Conservation (phyloP, 2,797 vertebrate genomes). For the Anabacerthia variegaticeps region DNA sequence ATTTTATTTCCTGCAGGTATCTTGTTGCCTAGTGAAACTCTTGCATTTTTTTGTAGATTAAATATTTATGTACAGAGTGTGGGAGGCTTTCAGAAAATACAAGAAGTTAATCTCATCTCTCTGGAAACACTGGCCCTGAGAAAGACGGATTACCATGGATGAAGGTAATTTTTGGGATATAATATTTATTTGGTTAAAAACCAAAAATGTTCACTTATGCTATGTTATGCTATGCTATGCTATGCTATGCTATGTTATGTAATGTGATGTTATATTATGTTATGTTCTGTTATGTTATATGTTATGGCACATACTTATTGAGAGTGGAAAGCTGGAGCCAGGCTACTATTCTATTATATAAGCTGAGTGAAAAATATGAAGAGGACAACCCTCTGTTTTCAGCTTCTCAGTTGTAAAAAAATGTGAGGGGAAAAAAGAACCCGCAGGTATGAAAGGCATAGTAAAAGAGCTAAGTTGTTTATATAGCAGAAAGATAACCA, state of each 20-base stretch:
- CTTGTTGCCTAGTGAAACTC: conserved; percentile 16
- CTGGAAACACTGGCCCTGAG: conserved; percentile 30
- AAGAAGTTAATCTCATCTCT: conserved; percentile 26
- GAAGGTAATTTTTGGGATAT: conserved; percentile 69
- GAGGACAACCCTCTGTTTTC: neutral
- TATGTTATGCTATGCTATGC: too few relatives aligned
- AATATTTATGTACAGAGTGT: conserved; percentile 24
- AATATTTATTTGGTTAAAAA: neutral
- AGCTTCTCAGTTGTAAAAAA: neutral
- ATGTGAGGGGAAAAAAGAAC: neutral
- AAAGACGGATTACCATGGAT: conserved; percentile 57
- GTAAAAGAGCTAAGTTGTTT: neutral
- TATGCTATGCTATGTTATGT: too few relatives aligned
- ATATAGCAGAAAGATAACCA: neutral
- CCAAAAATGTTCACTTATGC: neutral
- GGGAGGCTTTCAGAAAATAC: conserved; percentile 6
- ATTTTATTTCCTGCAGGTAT: conserved; percentile 5
- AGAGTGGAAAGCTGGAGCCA: conserved; percentile 21
- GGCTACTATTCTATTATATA: conserved; percentile 2
- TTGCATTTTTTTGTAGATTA: conserved; percentile 64
- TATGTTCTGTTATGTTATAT: neutral
- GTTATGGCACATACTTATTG: neutral
- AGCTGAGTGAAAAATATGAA: neutral
- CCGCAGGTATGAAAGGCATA: neutral
- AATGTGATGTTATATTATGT: too few relatives aligned